Percentiles rank a stretch among this genome's conserved stretches.
These are phyloP conservation scores for Callitettix versicolor DNA, from an alignment of 1,140 invertebrate species.

Conservation along the genomic window DNA sequence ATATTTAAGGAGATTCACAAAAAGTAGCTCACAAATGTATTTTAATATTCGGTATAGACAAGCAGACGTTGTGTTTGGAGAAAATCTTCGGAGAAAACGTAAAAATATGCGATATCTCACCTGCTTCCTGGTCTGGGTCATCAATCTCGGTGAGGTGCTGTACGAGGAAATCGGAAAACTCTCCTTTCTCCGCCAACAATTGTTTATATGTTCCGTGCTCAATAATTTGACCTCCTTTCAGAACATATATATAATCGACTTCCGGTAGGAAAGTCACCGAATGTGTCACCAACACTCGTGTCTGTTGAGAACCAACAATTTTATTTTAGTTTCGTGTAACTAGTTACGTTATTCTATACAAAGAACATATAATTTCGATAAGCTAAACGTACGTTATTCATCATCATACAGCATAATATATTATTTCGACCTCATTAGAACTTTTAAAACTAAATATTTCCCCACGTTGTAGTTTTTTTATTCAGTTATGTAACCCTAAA, in stretches of 20 bases:
- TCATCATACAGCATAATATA: too few relatives aligned
- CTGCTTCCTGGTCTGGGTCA: constrained; percentile 27
- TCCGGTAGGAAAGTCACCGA: constrained; percentile 79
- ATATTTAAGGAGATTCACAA: neutral
- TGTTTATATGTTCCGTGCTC: constrained; percentile 76
- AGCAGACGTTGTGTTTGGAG: neutral
- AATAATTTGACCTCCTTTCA: constrained; percentile 71
- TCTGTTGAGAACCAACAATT: too few relatives aligned
- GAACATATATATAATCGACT: constrained; percentile 75
- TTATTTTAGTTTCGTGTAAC: too few relatives aligned
- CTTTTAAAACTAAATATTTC: too few relatives aligned
- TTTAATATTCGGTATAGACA: neutral
- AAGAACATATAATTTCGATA: too few relatives aligned
- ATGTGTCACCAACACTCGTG: constrained; percentile 77
- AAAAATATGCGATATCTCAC: neutral
- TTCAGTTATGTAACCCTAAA: too few relatives aligned
- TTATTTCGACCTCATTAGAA: too few relatives aligned
- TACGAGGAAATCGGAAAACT: constrained; percentile 68
- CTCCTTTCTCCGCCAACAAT: constrained; percentile 63
- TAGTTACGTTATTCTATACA: too few relatives aligned
- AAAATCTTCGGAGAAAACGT: neutral
- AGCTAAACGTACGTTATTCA: too few relatives aligned
- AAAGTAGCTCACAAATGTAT: neutral
- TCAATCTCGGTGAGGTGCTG: constrained; percentile 60
- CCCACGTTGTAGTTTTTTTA: too few relatives aligned